phyloP scores from a whole-genome alignment of 2,888 invertebrate species.

The Clivina fossor region DNA sequence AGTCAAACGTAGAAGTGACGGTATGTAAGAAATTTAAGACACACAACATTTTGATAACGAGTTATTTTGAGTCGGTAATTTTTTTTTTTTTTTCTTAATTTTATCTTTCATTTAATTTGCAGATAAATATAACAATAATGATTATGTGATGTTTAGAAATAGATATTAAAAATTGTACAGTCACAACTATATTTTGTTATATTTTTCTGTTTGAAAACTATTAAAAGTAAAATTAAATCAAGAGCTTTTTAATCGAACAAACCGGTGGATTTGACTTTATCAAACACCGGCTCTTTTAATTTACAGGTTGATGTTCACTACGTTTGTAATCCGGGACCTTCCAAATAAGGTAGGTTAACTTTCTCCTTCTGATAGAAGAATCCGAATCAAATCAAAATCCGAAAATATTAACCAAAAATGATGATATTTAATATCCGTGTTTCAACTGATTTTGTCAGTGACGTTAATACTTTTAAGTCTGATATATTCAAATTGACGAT shows the following conservation, averaged over 20 bases:
- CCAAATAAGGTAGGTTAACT: conserved; percentile 23
- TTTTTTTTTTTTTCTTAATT: conserved; percentile 23
- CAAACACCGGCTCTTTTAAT: conserved; percentile 91
- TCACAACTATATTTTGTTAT: no score
- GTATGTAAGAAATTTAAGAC: conserved; percentile 68
- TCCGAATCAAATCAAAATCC: conserved; percentile 8
- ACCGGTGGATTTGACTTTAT: conserved; percentile 66
- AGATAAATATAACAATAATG: no score
- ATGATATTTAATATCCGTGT: conserved; percentile 51
- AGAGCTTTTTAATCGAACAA: conserved; percentile 57
- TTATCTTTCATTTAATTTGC: conserved; percentile 30
- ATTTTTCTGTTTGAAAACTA: no score
- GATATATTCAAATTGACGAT: conserved; percentile 29
- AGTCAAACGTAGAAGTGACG: conserved; percentile 93
- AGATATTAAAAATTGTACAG: no score
- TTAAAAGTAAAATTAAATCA: no score
- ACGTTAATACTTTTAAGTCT: conserved; percentile 44
- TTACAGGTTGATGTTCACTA: conserved; percentile 63
- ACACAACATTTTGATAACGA: conserved; percentile 19
- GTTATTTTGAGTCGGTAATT: neutral
- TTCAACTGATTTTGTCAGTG: conserved; percentile 51
- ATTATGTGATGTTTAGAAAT: no score
- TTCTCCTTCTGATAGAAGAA: conserved; percentile 15
- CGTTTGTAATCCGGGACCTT: conserved; percentile 15
- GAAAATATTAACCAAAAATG: conserved; percentile 40